Base-by-base conservation (phyloP, 2,113 vertebrate species). In the Loxodonta africana region DNA sequence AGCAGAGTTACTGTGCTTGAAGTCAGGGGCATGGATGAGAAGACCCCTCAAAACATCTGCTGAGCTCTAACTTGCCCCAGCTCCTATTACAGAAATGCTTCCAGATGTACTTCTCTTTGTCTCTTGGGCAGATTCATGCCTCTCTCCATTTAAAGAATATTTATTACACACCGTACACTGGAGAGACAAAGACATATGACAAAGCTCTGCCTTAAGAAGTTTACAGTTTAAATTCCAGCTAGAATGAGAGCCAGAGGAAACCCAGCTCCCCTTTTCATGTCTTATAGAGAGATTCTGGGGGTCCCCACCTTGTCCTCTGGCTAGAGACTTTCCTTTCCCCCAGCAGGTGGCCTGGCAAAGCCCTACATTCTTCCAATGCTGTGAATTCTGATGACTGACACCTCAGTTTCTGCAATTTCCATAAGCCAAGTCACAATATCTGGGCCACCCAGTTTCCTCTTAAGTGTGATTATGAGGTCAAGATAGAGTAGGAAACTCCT, bases 61-160 rank as follows among this genome's bases (percentile, higher is more conserved):
- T 46, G 63, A 82, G 30, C 12, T 53, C 48, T 28, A 2, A 30
- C 4, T 1, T 51, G 23, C 25, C 11, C 0, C 6, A 3, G n/a
- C 20, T 83, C 33, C 9, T 23, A 3, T 51, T 8, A 28, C 37
- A 92, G 71, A 88, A 71, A 14, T 11, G 20, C 88, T 51, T 33
- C 77, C 30, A 17, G 57, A 41, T 30, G 26, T 17, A 44, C 25
- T 73, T 83, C 48, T 62, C 81, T 87, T 20, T 77, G n/a, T 76
- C 41, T 82, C 88, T 41, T 21, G 41, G n/a, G 30, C 14, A 37
- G 7, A 86, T 69, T 46, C n/a, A 20, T 6, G 6, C 85, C 33
- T 44, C 25, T 94, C 78, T 77, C 82, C 81, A 33, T 63, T 94
- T 46, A 93, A 86, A 88, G 33, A n/a, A 73, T 96, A 74, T 83